phyloP scores from a whole-genome alignment of 2,113 vertebrate species.

The Sarotherodon lohbergeri region DNA sequence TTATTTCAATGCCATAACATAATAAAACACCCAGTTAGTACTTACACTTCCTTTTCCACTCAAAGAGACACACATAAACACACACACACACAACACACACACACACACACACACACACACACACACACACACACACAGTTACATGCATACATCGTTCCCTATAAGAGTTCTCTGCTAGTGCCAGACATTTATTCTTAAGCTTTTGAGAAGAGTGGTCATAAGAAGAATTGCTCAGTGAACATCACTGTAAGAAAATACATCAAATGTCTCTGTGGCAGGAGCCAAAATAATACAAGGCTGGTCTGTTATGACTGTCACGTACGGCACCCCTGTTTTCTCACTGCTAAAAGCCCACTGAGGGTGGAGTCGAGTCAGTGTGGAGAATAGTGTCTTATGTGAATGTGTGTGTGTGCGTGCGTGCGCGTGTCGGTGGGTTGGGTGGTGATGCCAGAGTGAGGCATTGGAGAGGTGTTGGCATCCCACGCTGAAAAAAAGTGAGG shows the following conservation, averaged over 20 bases:
- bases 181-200: constrained; percentile 5
- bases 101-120: not conserved
- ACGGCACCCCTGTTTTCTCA: constrained; percentile 5
- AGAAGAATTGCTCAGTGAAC: constrained; percentile 1
- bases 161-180: not conserved
- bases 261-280: not conserved
- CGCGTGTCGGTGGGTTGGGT: not conserved
- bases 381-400: constrained; percentile 5
- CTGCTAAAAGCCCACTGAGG: constrained; percentile 25
- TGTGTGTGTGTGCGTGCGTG: not conserved
- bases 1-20: not conserved
- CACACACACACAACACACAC: not conserved
- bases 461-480: constrained; percentile 53
- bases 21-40: not conserved
- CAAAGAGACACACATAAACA: not conserved
- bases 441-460: constrained; percentile 11
- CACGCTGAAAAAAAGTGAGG: constrained; percentile 47
- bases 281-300: not conserved
- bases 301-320: constrained; percentile 26
- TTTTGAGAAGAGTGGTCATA: constrained; percentile 21
- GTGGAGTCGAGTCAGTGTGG: not conserved
- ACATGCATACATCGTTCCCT: not conserved
- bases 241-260: constrained; percentile 30
- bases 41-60: not conserved
- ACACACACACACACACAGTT: not conserved